Base-by-base conservation (phyloP, 2,113 vertebrate species). In the Azemiops feae region DNA sequence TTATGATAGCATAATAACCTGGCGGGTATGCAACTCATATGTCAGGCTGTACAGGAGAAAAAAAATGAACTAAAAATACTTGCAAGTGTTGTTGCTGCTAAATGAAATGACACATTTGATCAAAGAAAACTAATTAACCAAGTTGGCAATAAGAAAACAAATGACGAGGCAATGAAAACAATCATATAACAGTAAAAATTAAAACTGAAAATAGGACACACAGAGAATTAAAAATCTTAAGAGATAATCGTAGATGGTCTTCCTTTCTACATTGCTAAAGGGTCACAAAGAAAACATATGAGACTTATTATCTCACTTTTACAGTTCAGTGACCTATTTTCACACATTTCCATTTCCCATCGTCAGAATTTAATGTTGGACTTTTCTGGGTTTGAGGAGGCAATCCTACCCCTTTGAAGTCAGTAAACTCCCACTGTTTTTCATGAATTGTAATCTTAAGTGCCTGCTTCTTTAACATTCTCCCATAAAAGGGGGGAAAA, bases 161-260 rank as follows among this genome's bases (percentile, higher is more conserved):
- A 11, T 0, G 0, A 0, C 0, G 0, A 7, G 92, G 64, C 39
- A 74, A 30, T 0, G n/a, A 39, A 94, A 74, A 94, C 45, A 1
- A 34, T 64, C 5, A 88, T 18, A 81, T 0, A 0, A 90, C 92
- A 92, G 6, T 22, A 92, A 94, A 90, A 16, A 91, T 64, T 43
- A 22, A 34, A 58, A 90, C 45, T 18, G 87, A 74, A 95, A 92
- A 18, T 43, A 89, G 92, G 87, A 4, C 86, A 90, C n/a, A 50
- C 18, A 74, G 6, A 10, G 60, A 47, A 85, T 39, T 55, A 14
- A 39, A 91, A 43, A 34, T 11, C 18, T 85, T 55, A 43, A 23
- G 30, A 50, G 54, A 85, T 81, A 27, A 91, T 50, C 7, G 50
- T 27, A 27, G n/a, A 45, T 69, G 14, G 45, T 47, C n/a, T 53